These are phyloP conservation scores for Bothrops jararaca DNA, from an alignment of 2,113 vertebrate species.

Conservation along the genomic window DNA sequence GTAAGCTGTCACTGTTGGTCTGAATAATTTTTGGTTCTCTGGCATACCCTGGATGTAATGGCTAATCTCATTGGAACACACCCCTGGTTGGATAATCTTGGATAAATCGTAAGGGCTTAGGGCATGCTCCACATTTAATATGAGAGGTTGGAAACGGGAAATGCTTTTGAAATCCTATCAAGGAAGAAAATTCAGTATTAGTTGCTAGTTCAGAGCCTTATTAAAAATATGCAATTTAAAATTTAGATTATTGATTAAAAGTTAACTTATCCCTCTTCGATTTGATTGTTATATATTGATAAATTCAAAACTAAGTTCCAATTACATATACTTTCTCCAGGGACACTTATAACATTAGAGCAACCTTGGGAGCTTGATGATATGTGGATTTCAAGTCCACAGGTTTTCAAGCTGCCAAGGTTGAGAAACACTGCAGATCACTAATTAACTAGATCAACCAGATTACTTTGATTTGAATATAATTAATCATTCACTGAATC, in stretches of 20 bases:
- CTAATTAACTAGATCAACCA: no score
- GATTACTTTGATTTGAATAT: no score
- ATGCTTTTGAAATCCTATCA: conserved; percentile 67
- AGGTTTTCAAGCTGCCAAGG: no score
- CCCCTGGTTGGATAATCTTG: conserved; percentile 45
- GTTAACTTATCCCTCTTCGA: background rate
- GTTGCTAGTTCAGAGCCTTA: background rate
- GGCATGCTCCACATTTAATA: conserved; percentile 60
- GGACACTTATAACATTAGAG: background rate
- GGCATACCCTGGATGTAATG: background rate
- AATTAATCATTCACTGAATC: no score
- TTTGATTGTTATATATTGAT: background rate
- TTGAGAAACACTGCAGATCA: no score
- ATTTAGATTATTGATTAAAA: background rate
- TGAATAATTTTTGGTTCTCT: background rate
- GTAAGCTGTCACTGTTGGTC: background rate
- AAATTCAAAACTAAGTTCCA: background rate
- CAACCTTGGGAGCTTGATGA: background rate
- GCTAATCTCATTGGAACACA: conserved; percentile 21
- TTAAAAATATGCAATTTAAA: background rate
- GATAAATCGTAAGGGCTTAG: conserved; percentile 50
- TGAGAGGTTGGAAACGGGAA: conserved; percentile 62
- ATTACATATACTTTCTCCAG: background rate
- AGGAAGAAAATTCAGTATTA: background rate
- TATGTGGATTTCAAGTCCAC: background rate